A percentile compares a stretch with the other conserved stretches of the same genome.
phyloP scores from a whole-genome alignment of 2,888 invertebrate genomes.

The Amiota communis region DNA sequence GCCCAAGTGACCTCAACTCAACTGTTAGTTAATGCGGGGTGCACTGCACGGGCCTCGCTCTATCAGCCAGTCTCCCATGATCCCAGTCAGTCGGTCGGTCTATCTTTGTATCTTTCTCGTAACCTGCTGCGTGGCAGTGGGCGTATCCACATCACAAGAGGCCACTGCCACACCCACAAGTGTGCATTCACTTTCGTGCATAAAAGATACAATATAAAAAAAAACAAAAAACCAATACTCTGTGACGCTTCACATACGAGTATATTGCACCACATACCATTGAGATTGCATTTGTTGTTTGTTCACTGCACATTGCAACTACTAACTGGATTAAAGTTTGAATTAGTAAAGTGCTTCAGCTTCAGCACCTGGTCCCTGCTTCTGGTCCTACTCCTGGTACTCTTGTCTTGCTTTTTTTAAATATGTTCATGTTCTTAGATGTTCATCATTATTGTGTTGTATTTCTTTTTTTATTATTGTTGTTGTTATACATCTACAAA shows the following conservation, averaged over 20 bases:
- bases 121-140: no score
- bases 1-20: constrained; percentile 42
- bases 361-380: constrained; percentile 40
- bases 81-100: background rate
- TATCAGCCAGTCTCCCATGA: no score
- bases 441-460: constrained; percentile 28
- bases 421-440: constrained; percentile 28
- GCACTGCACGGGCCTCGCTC: no score
- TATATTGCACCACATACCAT: background rate
- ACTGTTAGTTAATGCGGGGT: constrained; percentile 21
- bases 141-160: no score
- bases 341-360: constrained; percentile 62
- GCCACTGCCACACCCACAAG: background rate
- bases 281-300: background rate
- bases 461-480: constrained; percentile 38
- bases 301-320: constrained; percentile 50
- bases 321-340: constrained; percentile 65
- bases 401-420: constrained; percentile 50
- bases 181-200: constrained; percentile 31
- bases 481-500: constrained; percentile 4
- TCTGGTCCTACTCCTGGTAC: constrained; percentile 57
- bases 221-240: background rate
- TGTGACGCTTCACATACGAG: background rate
- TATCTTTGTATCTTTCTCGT: background rate
- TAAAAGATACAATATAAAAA: background rate